A percentile compares a stretch with the other conserved stretches of the same genome.
Evolutionary conservation across 1,140 invertebrate species (phyloP).

Genomic region (Aphis gossypii): DNA sequence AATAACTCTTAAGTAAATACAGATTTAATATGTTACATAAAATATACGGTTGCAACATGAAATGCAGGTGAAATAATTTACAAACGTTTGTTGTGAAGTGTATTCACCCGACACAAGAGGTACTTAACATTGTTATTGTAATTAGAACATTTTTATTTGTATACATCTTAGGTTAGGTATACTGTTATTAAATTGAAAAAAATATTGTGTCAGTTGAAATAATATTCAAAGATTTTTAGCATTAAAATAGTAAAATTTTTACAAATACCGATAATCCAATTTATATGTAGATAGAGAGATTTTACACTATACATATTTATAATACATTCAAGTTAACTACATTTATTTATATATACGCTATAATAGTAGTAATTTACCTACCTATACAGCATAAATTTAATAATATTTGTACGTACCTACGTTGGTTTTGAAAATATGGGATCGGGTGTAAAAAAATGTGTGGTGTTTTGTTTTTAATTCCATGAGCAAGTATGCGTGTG

Average conservation of each 20-base stretch:
- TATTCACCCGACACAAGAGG: neutral
- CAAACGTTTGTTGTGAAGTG: neutral
- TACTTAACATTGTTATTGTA: neutral
- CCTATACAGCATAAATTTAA: neutral
- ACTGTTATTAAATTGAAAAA: neutral
- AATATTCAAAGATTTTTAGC: neutral
- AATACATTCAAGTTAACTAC: too few relatives aligned
- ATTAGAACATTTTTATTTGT: neutral
- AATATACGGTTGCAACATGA: neutral
- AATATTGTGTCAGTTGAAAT: neutral
- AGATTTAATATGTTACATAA: neutral
- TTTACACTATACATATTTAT: too few relatives aligned
- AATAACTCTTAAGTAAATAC: neutral
- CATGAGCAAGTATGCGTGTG: neutral
- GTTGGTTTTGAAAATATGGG: neutral
- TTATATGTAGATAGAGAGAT: too few relatives aligned
- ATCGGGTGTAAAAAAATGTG: neutral
- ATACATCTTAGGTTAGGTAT: neutral
- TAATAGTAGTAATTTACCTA: neutral
- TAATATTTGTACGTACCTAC: neutral
- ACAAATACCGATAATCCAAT: too few relatives aligned
- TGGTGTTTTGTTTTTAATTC: conserved; percentile 30
- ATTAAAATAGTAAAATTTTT: too few relatives aligned
- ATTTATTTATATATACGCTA: too few relatives aligned
- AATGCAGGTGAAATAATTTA: neutral